Evolutionary conservation across 2,113 vertebrate species (phyloP).

Genomic region (Motacilla alba): DNA sequence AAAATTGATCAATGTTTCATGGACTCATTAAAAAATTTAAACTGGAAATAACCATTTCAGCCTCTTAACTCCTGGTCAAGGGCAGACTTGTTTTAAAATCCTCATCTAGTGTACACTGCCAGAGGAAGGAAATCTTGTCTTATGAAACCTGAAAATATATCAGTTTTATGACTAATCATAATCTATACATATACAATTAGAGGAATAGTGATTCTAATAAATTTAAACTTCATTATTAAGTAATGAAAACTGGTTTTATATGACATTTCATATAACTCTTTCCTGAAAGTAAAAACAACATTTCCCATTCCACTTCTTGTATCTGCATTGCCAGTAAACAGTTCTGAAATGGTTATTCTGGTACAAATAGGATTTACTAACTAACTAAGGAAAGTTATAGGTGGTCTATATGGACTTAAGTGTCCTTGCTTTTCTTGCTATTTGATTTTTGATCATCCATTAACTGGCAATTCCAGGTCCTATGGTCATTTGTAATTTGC

Average conservation of each 20-base stretch:
- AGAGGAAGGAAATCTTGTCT: background rate
- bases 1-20: background rate
- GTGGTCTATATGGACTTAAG: background rate
- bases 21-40: background rate
- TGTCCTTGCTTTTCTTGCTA: background rate
- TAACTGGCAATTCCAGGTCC: background rate
- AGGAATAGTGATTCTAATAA: slow-evolving; percentile 3
- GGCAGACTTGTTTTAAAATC: background rate
- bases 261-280: background rate
- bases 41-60: background rate
- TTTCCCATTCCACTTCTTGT: background rate
- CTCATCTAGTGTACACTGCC: background rate
- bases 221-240: slow-evolving; percentile 2
- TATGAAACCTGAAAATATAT: background rate
- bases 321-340: background rate
- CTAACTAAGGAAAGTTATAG: background rate
- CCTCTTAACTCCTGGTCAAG: background rate
- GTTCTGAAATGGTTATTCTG: background rate
- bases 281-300: background rate
- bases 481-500: background rate
- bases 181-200: background rate
- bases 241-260: background rate
- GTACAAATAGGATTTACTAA: background rate
- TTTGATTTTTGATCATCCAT: background rate
- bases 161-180: background rate